phyloP scores from a whole-genome alignment of 1,140 invertebrate genomes.

The Gyrodactylus salaris region DNA sequence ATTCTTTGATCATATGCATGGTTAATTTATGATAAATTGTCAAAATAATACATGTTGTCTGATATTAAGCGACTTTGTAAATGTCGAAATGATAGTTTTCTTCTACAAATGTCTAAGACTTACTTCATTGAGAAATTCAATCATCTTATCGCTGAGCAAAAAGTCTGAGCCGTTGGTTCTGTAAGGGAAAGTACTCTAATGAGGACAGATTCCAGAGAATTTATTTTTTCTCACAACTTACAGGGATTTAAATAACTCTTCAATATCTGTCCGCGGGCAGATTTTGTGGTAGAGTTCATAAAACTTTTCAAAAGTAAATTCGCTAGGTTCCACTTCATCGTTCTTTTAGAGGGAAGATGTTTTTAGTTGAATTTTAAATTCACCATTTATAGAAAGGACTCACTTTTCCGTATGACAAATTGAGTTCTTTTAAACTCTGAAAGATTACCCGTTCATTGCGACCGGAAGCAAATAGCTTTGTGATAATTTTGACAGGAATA shows the following conservation, averaged over 20 bases:
- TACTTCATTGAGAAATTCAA: slow-evolving; percentile 66
- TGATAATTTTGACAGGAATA: slow-evolving; percentile 78
- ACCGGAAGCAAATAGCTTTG: slow-evolving; percentile 79
- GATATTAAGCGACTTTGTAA: no score
- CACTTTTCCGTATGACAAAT: slow-evolving; percentile 68
- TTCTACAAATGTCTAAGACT: slow-evolving; percentile 12
- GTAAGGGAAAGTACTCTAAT: no score
- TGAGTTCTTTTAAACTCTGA: slow-evolving; percentile 65
- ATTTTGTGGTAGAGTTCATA: slow-evolving; percentile 92
- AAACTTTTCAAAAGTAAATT: slow-evolving; percentile 95
- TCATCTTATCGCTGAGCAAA: slow-evolving; percentile 49
- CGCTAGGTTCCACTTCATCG: slow-evolving; percentile 62
- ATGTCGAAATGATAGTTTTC: no score
- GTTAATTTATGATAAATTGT: no score
- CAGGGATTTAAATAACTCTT: slow-evolving; percentile 82
- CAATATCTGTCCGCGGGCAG: slow-evolving; percentile 89
- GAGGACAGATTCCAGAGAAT: no score
- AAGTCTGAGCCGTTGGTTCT: slow-evolving; percentile 20
- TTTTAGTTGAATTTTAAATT: neutral
- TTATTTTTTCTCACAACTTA: slow-evolving; percentile 22
- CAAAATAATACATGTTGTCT: no score
- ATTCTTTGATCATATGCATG: no score
- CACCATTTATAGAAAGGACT: slow-evolving; percentile 7
- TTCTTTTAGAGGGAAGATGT: slow-evolving; percentile 14
- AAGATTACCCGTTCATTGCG: slow-evolving; percentile 81